Conservation (phyloP, 2,888 invertebrate species). For the Anticlea derivata region DNA sequence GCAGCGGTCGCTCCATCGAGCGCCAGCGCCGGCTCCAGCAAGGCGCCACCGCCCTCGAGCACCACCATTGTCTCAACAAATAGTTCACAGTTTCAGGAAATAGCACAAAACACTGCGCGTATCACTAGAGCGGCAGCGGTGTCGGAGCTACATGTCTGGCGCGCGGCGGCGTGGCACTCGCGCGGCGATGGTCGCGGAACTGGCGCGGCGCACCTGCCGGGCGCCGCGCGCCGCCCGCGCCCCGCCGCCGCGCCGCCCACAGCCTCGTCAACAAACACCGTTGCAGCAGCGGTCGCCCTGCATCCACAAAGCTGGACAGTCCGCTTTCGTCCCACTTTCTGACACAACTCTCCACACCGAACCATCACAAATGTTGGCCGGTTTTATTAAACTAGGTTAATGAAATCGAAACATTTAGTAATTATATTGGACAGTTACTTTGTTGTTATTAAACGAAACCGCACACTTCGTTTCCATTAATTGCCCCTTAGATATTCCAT, state of each 20-base stretch:
- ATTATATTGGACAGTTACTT: not conserved
- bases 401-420: constrained; percentile 8
- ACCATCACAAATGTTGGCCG: constrained; percentile 36
- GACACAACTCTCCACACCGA: constrained; percentile 44
- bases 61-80: constrained; percentile 71
- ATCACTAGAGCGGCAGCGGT: constrained; percentile 39
- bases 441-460: constrained; percentile 11
- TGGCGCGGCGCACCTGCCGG: constrained; percentile 69
- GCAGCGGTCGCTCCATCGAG: constrained; percentile 87
- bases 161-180: constrained; percentile 59
- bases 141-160: constrained; percentile 70
- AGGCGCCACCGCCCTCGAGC: constrained; percentile 78
- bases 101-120: constrained; percentile 62
- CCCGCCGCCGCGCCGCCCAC: constrained; percentile 62
- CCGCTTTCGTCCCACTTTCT: constrained; percentile 70
- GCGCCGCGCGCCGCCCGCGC: constrained; percentile 47
- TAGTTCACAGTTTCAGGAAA: constrained; percentile 54
- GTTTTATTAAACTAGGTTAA: constrained; percentile 31
- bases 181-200: constrained; percentile 75
- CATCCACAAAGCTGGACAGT: constrained; percentile 62
- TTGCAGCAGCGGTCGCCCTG: constrained; percentile 75
- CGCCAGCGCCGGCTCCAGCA: constrained; percentile 86
- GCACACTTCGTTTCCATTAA: constrained; percentile 6
- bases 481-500: constrained; percentile 18
- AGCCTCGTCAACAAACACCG: constrained; percentile 75